These are phyloP conservation scores for Monodelphis domestica DNA, from an alignment of 2,797 vertebrate species.

Conservation along the genomic window DNA sequence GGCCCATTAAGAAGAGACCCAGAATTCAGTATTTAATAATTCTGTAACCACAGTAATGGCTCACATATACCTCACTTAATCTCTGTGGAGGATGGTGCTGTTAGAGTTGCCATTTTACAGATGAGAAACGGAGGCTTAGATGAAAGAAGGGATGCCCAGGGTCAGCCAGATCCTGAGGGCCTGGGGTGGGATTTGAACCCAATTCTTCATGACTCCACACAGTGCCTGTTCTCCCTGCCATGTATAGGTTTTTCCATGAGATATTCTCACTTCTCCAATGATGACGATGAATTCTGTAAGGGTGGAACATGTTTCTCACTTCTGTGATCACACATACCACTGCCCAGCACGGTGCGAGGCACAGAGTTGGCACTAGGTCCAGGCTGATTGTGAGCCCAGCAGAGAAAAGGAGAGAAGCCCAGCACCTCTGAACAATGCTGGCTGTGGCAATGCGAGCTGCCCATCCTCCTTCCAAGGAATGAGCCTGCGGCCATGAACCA, in stretches of 20 bases:
- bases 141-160: neutral
- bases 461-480: constrained; percentile 38
- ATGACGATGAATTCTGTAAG: constrained; percentile 27
- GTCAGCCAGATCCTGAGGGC: neutral
- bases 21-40: neutral
- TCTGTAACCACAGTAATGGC: neutral
- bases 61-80: neutral
- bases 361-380: neutral
- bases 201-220: too few relatives aligned
- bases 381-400: neutral
- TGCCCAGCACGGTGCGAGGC: neutral
- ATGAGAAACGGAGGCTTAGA: neutral
- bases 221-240: too few relatives aligned
- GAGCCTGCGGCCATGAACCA: constrained; percentile 42
- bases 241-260: neutral
- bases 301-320: neutral
- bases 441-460: neutral
- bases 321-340: neutral
- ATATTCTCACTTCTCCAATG: neutral
- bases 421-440: neutral
- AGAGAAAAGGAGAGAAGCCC: neutral
- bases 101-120: neutral
- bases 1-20: neutral
- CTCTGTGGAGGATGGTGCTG: neutral
- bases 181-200: neutral